Base-by-base conservation (phyloP, 2,888 invertebrate genomes). In the Diarsia brunnea region DNA sequence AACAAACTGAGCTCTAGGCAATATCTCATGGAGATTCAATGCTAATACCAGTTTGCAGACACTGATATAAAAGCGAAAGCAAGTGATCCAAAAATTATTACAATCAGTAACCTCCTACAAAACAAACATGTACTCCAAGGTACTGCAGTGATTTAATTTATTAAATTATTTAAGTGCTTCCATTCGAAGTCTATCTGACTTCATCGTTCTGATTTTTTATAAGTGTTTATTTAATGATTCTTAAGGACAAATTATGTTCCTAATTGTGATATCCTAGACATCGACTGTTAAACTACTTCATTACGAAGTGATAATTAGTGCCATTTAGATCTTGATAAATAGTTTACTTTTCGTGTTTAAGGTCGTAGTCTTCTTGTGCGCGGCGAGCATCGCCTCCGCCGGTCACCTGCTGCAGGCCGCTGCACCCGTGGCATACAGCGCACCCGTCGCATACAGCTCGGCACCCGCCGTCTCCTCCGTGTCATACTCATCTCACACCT, bases 341-440 rank as follows among this genome's bases (percentile, higher is more conserved):
- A 19, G 0, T 5, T 49, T 55, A 0, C n/a, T 0, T 21, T 43
- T 51, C 27, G 11, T 58, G 14, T 53, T 76, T 11, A 16, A 96
- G 97, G 93, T 97, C 83, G 90, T 97, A 86, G 92, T 97, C 73
- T 92, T 98, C 90, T 94, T 97, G 90, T 96, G 97, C 91, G 94
- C 96, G 88, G 96, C 97, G 93, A 97, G 97, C 88, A 95, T 97
- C 81, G 97, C 97, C 89, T 97, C 96, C 89, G 97, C 97, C 75
- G 97, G 98, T 81, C 91, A 96, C 88, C 91, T 97, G 38, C 91
- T 95, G 31, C 95, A 95, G 77, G 94, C 92, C 31, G 95, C 94
- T 53, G 85, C 75, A 0, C 93, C 93, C 1, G 90, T 94, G 31
- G 91, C 94, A 1, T 97, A 97, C 55, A 38, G 95, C 63, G 94